Evolutionary conservation across 2,888 invertebrate genomes (phyloP).

Genomic region (Orchesella flavescens): DNA sequence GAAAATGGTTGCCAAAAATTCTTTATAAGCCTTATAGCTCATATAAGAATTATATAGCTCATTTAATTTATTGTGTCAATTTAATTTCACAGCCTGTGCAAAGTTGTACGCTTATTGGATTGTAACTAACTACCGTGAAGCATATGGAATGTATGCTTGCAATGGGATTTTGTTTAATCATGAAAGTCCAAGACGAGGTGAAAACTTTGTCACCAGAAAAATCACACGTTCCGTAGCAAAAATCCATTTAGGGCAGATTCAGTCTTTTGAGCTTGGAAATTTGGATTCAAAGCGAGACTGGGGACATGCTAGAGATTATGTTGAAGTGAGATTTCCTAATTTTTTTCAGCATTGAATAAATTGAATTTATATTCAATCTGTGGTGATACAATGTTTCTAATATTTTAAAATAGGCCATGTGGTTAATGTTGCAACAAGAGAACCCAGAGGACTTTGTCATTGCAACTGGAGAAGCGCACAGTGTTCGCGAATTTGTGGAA

Average conservation of each 20-base stretch:
- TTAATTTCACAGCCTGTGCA: constrained; percentile 84
- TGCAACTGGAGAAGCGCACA: constrained; percentile 95
- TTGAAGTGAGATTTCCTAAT: constrained; percentile 80
- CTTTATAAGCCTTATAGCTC: constrained; percentile 36
- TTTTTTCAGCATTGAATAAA: neutral
- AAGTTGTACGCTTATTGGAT: constrained; percentile 98
- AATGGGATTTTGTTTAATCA: constrained; percentile 98
- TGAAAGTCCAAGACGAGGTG: constrained; percentile 94
- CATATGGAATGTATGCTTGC: constrained; percentile 95
- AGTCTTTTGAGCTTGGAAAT: constrained; percentile 91
- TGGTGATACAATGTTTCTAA: neutral
- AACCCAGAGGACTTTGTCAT: constrained; percentile 96
- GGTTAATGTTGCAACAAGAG: constrained; percentile 97
- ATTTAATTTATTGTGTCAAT: neutral
- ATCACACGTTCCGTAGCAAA: constrained; percentile 98
- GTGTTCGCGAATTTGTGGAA: constrained; percentile 97
- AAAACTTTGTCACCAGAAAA: constrained; percentile 98
- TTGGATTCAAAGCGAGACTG: constrained; percentile 87
- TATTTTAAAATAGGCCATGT: constrained; percentile 87
- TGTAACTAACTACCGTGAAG: constrained; percentile 94
- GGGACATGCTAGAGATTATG: constrained; percentile 91
- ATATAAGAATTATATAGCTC: neutral
- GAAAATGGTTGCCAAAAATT: too few species aligned
- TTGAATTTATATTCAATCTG: neutral
- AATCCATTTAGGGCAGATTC: constrained; percentile 90